phyloP scores from a whole-genome alignment of 2,797 vertebrate species.

The Todus mexicanus region DNA sequence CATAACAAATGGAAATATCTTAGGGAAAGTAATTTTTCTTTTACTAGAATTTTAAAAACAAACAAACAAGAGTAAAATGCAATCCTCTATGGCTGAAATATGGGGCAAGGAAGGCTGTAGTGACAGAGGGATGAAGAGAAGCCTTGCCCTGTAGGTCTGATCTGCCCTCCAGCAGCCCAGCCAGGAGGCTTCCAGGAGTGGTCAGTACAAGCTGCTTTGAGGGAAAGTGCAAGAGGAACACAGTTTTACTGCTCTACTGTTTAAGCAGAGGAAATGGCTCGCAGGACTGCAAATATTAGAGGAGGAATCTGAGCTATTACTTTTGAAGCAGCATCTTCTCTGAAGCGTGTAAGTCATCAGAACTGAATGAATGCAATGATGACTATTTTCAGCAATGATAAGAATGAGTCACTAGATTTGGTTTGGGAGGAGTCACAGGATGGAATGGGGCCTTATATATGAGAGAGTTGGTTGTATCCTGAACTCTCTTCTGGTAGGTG shows the following conservation, averaged over 20 bases:
- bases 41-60: background rate
- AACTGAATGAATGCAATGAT: background rate
- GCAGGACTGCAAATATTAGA: background rate
- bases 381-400: background rate
- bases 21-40: background rate
- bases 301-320: background rate
- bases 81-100: background rate
- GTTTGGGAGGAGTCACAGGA: background rate
- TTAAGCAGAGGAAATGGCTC: background rate
- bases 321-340: background rate
- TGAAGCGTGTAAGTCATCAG: background rate
- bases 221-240: background rate
- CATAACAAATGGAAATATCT: background rate
- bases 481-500: background rate
- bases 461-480: background rate
- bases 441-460: background rate
- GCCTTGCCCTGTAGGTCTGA: background rate
- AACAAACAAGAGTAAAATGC: background rate
- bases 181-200: background rate
- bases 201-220: background rate
- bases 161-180: background rate
- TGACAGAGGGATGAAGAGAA: background rate
- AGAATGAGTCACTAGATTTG: background rate
- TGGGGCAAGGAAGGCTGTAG: background rate
- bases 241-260: background rate